These are phyloP conservation scores for Trissolcus brochymenae DNA, from an alignment of 2,888 invertebrate genomes.

Conservation along the genomic window DNA sequence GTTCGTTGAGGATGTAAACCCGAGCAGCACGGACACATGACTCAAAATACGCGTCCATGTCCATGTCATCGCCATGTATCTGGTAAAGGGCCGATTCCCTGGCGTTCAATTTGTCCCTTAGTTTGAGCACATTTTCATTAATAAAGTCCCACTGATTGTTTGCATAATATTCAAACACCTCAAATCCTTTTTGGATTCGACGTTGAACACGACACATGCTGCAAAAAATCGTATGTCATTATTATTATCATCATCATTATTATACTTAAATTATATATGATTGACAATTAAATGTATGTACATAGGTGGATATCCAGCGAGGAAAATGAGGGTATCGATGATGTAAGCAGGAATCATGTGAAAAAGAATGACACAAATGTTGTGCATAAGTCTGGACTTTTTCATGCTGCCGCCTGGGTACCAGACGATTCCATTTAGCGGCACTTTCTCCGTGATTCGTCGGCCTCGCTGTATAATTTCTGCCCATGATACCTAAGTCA, in stretches of 20 bases:
- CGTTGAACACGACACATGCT: conserved; percentile 90
- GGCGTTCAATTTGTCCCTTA: conserved; percentile 81
- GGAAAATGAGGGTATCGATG: conserved; percentile 85
- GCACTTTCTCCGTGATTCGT: conserved; percentile 86
- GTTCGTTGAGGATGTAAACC: conserved; percentile 88
- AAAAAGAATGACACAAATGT: conserved; percentile 89
- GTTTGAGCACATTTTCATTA: conserved; percentile 81
- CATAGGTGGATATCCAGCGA: conserved; percentile 92
- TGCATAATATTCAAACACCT: conserved; percentile 94
- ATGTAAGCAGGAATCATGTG: conserved; percentile 94
- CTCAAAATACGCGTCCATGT: conserved; percentile 89
- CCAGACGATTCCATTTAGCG: conserved; percentile 92
- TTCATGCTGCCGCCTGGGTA: conserved; percentile 94
- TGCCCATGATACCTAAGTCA: conserved; percentile 84
- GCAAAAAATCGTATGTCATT: conserved; percentile 33
- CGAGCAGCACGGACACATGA: conserved; percentile 89
- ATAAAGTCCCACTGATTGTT: conserved; percentile 94
- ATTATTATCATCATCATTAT: not conserved
- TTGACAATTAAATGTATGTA: conserved; percentile 66
- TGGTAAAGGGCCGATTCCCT: conserved; percentile 83
- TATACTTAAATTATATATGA: not conserved
- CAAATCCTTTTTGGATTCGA: conserved; percentile 89
- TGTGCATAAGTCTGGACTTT: conserved; percentile 85
- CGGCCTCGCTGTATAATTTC: conserved; percentile 90
- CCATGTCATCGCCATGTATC: conserved; percentile 83